Evolutionary conservation across 2,888 invertebrate species (phyloP).

Genomic region (Cepaea hortensis): DNA sequence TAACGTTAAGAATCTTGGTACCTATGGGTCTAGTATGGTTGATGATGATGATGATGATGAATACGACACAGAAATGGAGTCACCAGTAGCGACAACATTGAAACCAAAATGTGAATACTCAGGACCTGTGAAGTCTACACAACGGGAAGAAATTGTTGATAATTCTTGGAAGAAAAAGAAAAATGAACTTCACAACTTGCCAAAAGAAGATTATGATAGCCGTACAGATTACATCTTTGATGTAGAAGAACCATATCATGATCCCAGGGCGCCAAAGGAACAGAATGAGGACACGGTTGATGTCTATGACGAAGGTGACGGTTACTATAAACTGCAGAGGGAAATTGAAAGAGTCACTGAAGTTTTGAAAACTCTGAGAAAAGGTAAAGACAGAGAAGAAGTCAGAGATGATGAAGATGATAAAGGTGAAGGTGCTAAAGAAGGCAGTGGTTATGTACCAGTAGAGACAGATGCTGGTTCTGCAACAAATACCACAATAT

Average conservation of each 20-base stretch:
- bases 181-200: not conserved
- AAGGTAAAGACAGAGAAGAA: not conserved
- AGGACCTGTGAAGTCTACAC: not conserved
- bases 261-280: not conserved
- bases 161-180: not conserved
- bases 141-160: not conserved
- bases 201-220: not conserved
- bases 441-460: conserved; percentile 18
- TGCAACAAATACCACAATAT: not conserved
- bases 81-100: not conserved
- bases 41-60: conserved; percentile 28
- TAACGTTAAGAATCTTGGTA: not conserved
- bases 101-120: conserved; percentile 37
- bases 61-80: not conserved
- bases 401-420: conserved; percentile 7
- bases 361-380: conserved; percentile 9
- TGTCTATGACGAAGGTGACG: not conserved
- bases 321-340: conserved; percentile 12
- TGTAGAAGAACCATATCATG: conserved; percentile 8
- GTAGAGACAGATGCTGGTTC: not conserved
- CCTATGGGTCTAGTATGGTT: no score
- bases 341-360: not conserved
- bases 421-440: conserved; percentile 3
- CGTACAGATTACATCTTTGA: conserved; percentile 6
- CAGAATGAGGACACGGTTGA: not conserved